These are phyloP conservation scores for Clarias fuscus DNA, from an alignment of 2,797 vertebrate genomes.

Conservation along the genomic window DNA sequence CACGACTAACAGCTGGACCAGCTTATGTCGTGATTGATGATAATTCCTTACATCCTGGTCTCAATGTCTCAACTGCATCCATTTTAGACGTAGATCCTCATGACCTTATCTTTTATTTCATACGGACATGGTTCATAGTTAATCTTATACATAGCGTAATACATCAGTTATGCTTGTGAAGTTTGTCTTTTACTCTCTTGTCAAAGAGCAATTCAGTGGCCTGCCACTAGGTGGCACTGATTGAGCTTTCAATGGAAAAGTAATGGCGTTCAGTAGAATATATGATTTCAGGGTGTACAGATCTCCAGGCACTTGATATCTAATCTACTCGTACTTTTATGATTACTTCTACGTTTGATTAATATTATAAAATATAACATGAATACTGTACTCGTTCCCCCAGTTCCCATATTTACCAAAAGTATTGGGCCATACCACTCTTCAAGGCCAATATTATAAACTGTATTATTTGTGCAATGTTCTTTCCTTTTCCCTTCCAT, in stretches of 20 bases:
- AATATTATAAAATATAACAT: too few relatives aligned
- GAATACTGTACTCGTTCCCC: too few relatives aligned
- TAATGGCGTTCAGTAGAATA: neutral
- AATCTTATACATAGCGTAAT: neutral
- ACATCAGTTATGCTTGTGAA: neutral
- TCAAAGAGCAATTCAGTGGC: neutral
- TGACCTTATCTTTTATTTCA: neutral
- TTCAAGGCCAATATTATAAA: too few relatives aligned
- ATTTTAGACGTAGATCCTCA: neutral
- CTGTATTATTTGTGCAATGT: too few relatives aligned
- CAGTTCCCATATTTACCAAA: too few relatives aligned
- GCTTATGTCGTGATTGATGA: neutral
- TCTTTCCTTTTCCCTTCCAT: too few relatives aligned
- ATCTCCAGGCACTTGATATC: too few relatives aligned
- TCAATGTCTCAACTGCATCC: neutral
- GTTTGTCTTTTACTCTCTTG: too few relatives aligned
- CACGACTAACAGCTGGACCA: neutral
- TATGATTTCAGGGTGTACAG: neutral
- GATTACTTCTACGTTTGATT: too few relatives aligned
- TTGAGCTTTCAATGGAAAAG: neutral
- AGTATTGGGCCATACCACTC: too few relatives aligned
- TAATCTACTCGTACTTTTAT: too few relatives aligned
- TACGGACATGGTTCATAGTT: neutral
- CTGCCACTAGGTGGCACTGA: slow-evolving; percentile 33
- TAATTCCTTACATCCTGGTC: neutral